A percentile compares a stretch with the other conserved stretches of the same genome.
These are phyloP conservation scores for Danio albolineatus DNA, from an alignment of 2,797 vertebrate genomes.

Conservation along the genomic window DNA sequence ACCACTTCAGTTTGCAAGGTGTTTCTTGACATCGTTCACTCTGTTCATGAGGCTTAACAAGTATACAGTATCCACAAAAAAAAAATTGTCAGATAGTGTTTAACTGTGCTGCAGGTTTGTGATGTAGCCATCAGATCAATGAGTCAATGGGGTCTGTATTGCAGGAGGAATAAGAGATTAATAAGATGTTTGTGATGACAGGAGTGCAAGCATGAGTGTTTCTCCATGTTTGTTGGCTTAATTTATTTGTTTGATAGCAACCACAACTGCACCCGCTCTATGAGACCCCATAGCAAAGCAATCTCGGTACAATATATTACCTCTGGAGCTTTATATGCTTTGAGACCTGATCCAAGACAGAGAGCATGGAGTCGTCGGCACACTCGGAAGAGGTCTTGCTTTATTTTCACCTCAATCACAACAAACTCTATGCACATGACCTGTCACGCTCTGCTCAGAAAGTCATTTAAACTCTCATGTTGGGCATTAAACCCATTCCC, in stretches of 20 bases:
- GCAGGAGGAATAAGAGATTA: background rate
- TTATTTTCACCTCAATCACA: constrained; percentile 48
- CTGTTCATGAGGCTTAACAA: background rate
- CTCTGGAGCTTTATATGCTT: constrained; percentile 16
- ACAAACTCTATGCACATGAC: constrained; percentile 38
- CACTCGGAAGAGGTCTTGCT: constrained; percentile 35
- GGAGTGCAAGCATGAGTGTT: background rate
- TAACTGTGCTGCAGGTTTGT: constrained; percentile 21
- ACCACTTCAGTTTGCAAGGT: background rate
- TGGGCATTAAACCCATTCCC: constrained; percentile 9
- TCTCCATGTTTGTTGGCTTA: constrained; percentile 1
- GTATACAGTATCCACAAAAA: background rate
- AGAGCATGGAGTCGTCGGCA: background rate
- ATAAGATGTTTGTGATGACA: background rate
- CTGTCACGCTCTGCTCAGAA: constrained; percentile 30
- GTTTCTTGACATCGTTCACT: background rate
- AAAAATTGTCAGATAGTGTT: constrained; percentile 2
- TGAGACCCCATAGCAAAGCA: constrained; percentile 24
- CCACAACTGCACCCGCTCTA: background rate
- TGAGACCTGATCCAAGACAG: constrained; percentile 17
- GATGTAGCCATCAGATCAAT: constrained; percentile 18
- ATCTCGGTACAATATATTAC: constrained; percentile 42
- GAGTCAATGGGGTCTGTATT: background rate
- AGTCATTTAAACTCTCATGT: constrained; percentile 39
- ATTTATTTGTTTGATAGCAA: constrained; percentile 18